Evolutionary conservation across 2,797 vertebrate species (phyloP), one percentile per base, ranked within the genome.

Genomic region (Molossus molossus): DNA sequence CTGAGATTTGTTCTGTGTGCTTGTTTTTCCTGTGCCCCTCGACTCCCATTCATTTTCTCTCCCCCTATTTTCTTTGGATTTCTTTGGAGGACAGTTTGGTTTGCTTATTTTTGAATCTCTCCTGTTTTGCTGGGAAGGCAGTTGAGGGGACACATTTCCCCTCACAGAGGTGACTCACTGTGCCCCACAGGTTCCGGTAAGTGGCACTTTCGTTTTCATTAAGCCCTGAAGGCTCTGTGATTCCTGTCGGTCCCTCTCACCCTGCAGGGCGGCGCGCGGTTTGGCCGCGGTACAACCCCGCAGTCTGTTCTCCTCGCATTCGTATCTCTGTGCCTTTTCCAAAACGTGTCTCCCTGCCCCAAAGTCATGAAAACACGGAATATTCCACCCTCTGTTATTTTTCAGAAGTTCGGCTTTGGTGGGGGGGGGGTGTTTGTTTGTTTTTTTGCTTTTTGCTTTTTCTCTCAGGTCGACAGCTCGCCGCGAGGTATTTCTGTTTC

Each of bases 21-120:
- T 60, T 57, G 48, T 77, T 91, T 76, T 96, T 95, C 86, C 88
- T 9, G 55, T 72, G 55, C 79, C 82, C n/a, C 21, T 82, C 14
- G 6, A 86, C 50, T 88, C 80, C 12, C 11, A 64, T 91, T 57
- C 82, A 23, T 88, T 93, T 62, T 87, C 82, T 84, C 67, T 82
- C 21, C 33, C 29, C 15, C 25, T 48, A 1, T 95, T 95, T 85
- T 65, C 87, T 65, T 94, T 94, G 94, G 94, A 33, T 62, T 29
- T 45, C 7, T 79, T 69, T 25, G 88, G 25, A 11, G 58, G 57
- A 14, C 37, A 8, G 58, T 62, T 58, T 3, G 15, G 58, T 17
- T 55, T 27, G 9, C 65, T 58, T 29, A 40, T n/a, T 29, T 95
- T 53, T 33, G 67, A 64, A 10, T 5, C 3, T n/a, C 23, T 67